Percentiles rank a stretch among this genome's conserved stretches.
These are phyloP conservation scores for Aphis craccivora DNA, from an alignment of 1,140 invertebrate genomes.

Conservation along the genomic window DNA sequence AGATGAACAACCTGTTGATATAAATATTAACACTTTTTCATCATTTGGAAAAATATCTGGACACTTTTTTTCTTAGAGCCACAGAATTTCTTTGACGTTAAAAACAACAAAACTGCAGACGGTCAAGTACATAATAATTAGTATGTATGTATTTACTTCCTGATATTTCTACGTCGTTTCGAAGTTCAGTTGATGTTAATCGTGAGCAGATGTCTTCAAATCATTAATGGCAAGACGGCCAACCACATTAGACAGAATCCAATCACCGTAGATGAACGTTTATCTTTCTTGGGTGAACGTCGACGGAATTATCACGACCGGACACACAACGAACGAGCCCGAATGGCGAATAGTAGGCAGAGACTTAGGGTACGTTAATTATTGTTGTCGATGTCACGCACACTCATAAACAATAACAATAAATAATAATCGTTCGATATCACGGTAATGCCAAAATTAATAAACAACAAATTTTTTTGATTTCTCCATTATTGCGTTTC, in stretches of 20 bases:
- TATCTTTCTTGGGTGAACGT: not conserved
- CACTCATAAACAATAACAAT: constrained; percentile 1
- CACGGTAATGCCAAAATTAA: not conserved
- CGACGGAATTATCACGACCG: not conserved
- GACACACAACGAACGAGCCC: not conserved
- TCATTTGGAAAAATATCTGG: not conserved
- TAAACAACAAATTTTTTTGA: not conserved
- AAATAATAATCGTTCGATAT: constrained; percentile 17
- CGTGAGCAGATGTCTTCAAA: constrained; percentile 13
- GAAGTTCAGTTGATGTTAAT: not conserved
- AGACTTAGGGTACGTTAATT: not conserved
- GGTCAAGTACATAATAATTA: not conserved
- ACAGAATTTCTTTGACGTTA: not conserved
- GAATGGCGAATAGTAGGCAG: not conserved
- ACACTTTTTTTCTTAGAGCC: not conserved
- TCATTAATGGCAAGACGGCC: not conserved
- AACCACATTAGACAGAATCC: not conserved
- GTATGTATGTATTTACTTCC: not conserved
- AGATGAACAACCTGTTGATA: not conserved
- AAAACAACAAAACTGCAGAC: not conserved
- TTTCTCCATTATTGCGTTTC: constrained; percentile 10
- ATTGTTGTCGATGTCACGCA: constrained; percentile 7
- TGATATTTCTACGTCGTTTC: not conserved
- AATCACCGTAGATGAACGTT: not conserved
- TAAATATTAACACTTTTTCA: not conserved